These are phyloP conservation scores for Elgonia sp. DNA, from an alignment of 2,888 invertebrate genomes.

Conservation along the genomic window DNA sequence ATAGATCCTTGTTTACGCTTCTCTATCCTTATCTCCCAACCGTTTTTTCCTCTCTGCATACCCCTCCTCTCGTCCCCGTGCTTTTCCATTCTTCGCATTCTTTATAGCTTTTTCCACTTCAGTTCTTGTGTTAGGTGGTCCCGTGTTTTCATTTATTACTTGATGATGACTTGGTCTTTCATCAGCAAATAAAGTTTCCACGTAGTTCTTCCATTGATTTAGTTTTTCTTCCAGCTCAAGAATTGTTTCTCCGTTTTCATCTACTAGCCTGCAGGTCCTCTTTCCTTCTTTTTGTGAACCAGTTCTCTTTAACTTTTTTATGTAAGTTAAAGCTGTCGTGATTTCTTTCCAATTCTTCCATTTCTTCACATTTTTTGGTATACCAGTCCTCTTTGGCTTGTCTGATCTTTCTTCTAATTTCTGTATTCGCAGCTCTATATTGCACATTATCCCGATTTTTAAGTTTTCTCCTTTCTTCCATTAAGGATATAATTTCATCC, in stretches of 20 bases:
- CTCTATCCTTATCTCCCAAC: background rate
- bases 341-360: background rate
- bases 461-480: background rate
- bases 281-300: background rate
- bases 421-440: background rate
- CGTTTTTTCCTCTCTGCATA: background rate
- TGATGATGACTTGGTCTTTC: background rate
- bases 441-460: slow-evolving; percentile 2
- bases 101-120: slow-evolving; percentile 12
- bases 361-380: slow-evolving; percentile 2
- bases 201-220: background rate
- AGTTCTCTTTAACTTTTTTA: background rate
- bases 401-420: background rate
- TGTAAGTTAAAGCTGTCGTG: slow-evolving; percentile 1
- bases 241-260: background rate
- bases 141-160: background rate
- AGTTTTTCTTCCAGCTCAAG: background rate
- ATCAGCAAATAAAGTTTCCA: background rate
- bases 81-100: slow-evolving; percentile 5
- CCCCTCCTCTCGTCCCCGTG: background rate
- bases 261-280: background rate
- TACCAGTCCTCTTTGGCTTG: background rate
- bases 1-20: background rate
- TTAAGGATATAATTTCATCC: background rate
- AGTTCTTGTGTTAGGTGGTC: background rate